phyloP scores from a whole-genome alignment of 2,888 invertebrate genomes.

The Drosophila stalkeri region DNA sequence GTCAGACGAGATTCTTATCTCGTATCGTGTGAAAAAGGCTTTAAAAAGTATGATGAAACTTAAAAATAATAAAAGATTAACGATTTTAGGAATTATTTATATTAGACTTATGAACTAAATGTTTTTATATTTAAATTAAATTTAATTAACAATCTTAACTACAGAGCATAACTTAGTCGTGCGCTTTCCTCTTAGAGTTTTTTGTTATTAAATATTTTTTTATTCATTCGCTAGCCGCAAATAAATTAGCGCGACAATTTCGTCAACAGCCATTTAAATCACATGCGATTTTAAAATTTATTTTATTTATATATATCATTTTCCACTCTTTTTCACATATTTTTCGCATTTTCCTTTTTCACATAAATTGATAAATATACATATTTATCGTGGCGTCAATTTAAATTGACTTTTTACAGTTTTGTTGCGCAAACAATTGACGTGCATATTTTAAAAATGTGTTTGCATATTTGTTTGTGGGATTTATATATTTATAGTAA shows the following conservation, averaged over 20 bases:
- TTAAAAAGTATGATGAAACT: too few species aligned
- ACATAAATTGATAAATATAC: constrained; percentile 5
- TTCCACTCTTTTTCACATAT: constrained; percentile 2
- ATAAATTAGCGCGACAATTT: constrained; percentile 61
- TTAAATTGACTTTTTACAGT: constrained; percentile 66
- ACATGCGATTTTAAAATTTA: constrained; percentile 49
- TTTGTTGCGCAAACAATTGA: constrained; percentile 47
- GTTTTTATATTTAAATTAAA: neutral
- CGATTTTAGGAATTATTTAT: too few species aligned
- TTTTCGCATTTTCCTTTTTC: constrained; percentile 31
- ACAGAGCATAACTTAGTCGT: constrained; percentile 10
- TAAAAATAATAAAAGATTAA: too few species aligned
- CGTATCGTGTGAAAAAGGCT: too few species aligned
- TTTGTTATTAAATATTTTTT: neutral
- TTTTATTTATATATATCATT: constrained; percentile 38
- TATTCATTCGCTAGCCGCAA: constrained; percentile 24
- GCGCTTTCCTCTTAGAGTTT: neutral
- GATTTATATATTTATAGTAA: constrained; percentile 14
- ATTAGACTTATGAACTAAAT: too few species aligned
- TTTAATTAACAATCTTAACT: neutral
- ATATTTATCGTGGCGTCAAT: constrained; percentile 18
- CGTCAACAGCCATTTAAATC: constrained; percentile 55
- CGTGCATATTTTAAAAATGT: constrained; percentile 32
- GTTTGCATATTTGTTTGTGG: constrained; percentile 51
- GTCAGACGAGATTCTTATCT: too few species aligned